Conservation (phyloP, 2,113 vertebrate species). For the Passer domesticus region DNA sequence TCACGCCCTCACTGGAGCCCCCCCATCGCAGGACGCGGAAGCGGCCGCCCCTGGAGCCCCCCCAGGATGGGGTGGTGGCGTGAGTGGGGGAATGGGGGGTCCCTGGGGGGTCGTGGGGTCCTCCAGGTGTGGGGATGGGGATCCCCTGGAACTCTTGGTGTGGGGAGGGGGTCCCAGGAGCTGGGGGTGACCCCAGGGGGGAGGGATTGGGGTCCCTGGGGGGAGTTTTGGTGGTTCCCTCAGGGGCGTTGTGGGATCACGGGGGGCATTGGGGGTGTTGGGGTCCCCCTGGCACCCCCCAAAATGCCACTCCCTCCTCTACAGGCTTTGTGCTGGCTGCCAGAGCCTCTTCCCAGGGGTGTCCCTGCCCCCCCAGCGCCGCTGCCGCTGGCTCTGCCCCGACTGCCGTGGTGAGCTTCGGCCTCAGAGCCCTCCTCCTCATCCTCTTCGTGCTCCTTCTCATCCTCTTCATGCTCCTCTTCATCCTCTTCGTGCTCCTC, state of each 20-base stretch:
- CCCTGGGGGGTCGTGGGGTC: no score
- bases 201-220: not conserved
- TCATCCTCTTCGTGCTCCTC: not conserved
- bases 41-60: not conserved
- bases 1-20: not conserved
- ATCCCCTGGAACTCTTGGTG: no score
- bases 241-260: not conserved
- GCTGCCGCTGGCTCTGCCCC: not conserved
- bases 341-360: not conserved
- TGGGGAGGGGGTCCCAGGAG: not conserved
- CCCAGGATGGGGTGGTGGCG: not conserved
- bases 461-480: not conserved
- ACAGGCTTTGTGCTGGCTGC: not conserved
- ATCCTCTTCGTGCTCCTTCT: not conserved
- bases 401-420: not conserved
- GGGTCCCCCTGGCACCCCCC: not conserved
- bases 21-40: not conserved
- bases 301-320: rapidly evolving
- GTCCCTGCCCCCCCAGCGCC: not conserved
- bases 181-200: not conserved
- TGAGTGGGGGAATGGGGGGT: not conserved
- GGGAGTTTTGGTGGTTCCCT: not conserved
- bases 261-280: no score
- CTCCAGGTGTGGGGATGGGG: no score
- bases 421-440: not conserved